phyloP scores from a whole-genome alignment of 2,888 invertebrate species.

The Sussaba pulchella region DNA sequence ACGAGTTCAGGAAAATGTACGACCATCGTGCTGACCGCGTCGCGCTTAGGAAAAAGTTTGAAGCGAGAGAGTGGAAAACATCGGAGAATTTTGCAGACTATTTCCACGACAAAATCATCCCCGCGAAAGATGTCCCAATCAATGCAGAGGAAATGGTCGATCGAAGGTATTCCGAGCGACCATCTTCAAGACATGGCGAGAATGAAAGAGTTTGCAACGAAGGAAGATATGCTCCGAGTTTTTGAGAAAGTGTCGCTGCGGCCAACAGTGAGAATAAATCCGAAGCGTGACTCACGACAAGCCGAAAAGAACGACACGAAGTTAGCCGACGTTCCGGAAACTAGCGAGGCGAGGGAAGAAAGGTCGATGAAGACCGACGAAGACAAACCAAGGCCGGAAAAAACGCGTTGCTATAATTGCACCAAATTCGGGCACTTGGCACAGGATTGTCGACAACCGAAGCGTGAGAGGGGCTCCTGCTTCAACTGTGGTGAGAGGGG shows the following conservation, averaged over 20 bases:
- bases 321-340: neutral
- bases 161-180: slow-evolving; percentile 64
- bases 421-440: slow-evolving; percentile 3
- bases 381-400: slow-evolving; percentile 8
- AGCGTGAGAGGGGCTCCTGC: slow-evolving; percentile 55
- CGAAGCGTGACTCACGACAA: slow-evolving; percentile 9
- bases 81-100: slow-evolving; percentile 61
- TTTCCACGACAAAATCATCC: slow-evolving; percentile 61
- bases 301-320: neutral
- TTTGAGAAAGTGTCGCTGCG: slow-evolving; percentile 49
- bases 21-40: slow-evolving; percentile 42
- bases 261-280: slow-evolving; percentile 22
- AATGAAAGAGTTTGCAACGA: slow-evolving; percentile 45
- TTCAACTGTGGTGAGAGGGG: no score
- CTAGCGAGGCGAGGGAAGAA: slow-evolving; percentile 4
- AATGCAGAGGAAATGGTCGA: slow-evolving; percentile 52
- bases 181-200: slow-evolving; percentile 53
- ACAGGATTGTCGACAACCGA: slow-evolving; percentile 68
- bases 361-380: slow-evolving; percentile 17
- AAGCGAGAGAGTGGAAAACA: slow-evolving; percentile 53
- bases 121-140: slow-evolving; percentile 55
- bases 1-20: slow-evolving; percentile 52
- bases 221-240: slow-evolving; percentile 44
- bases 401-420: slow-evolving; percentile 2
- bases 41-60: slow-evolving; percentile 49